These are phyloP conservation scores for Eulemur macaco DNA, from an alignment of 2,113 vertebrate genomes.

Conservation along the genomic window DNA sequence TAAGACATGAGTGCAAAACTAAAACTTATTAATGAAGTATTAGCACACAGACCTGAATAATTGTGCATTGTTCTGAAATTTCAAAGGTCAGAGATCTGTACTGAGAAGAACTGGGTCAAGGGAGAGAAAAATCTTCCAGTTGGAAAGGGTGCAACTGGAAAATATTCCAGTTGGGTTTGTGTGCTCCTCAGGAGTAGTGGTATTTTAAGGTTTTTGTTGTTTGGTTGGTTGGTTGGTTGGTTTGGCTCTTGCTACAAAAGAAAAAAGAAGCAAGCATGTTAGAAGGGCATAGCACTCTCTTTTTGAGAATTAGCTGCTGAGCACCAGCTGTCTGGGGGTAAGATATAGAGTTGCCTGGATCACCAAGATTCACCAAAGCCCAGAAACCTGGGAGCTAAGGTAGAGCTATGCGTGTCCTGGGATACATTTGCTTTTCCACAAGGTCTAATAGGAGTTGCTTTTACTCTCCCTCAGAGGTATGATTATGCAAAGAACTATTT, in stretches of 20 bases:
- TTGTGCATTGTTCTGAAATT: neutral
- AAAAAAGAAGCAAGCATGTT: neutral
- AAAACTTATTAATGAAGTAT: neutral
- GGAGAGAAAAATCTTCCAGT: neutral
- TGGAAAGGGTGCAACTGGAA: neutral
- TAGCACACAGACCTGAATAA: neutral
- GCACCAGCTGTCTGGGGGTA: neutral
- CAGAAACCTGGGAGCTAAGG: neutral
- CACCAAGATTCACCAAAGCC: too few species aligned
- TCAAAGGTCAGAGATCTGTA: neutral
- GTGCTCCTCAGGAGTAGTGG: neutral
- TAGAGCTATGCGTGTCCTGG: neutral
- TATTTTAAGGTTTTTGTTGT: neutral
- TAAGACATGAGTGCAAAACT: slow-evolving; percentile 17
- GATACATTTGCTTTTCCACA: neutral
- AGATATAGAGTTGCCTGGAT: neutral
- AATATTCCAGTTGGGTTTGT: neutral
- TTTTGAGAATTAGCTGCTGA: neutral
- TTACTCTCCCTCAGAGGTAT: neutral
- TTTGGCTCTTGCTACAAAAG: neutral
- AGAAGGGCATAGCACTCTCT: neutral
- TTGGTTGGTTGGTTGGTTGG: neutral
- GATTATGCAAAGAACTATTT: neutral
- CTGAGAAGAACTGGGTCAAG: neutral
- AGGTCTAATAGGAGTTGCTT: neutral